Conservation (phyloP, 1,140 invertebrate species). For the Heliconius hewitsoni region DNA sequence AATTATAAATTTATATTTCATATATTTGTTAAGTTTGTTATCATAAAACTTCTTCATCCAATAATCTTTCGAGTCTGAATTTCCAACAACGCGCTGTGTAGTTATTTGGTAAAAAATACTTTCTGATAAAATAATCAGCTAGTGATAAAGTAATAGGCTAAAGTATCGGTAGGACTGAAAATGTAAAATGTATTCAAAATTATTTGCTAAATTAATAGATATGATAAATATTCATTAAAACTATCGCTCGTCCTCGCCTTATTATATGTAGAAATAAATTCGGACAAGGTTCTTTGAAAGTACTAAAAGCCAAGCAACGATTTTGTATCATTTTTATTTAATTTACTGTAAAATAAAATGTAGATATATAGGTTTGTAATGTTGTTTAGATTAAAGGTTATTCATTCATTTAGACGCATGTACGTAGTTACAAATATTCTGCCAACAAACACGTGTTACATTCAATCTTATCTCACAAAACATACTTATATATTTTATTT, state of each 20-base stretch:
- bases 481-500: not conserved
- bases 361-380: not conserved
- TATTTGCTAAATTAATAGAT: not conserved
- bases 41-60: no score
- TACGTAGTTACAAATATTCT: slow-evolving; percentile 23
- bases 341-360: not conserved
- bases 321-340: slow-evolving; percentile 3
- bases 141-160: not conserved
- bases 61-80: no score
- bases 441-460: slow-evolving; percentile 38
- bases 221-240: slow-evolving; percentile 11
- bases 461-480: slow-evolving; percentile 37
- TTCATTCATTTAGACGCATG: slow-evolving; percentile 20
- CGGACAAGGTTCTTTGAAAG: slow-evolving; percentile 12
- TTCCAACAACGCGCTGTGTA: no score
- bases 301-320: not conserved
- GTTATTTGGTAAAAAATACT: no score
- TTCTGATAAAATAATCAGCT: not conserved
- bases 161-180: not conserved
- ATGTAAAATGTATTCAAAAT: not conserved
- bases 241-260: slow-evolving; percentile 8
- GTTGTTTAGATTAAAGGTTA: slow-evolving; percentile 13
- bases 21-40: no score
- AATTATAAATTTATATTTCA: no score
- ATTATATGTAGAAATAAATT: slow-evolving; percentile 7